phyloP scores from a whole-genome alignment of 2,113 vertebrate species.

The Synchiropus splendidus region DNA sequence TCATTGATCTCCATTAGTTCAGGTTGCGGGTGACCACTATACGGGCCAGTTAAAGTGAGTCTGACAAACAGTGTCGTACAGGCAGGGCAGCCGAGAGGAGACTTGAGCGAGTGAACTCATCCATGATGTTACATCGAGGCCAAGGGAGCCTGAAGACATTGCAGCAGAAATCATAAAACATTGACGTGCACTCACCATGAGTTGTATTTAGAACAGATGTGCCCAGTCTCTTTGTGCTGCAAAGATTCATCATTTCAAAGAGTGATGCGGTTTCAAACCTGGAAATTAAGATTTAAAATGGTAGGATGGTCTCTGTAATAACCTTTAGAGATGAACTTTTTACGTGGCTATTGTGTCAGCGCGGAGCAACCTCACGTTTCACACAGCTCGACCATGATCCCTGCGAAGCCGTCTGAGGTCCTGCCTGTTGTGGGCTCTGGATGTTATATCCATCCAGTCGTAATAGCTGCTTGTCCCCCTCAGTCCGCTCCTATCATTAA shows the following conservation, averaged over 20 bases:
- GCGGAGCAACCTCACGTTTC: conserved; percentile 8
- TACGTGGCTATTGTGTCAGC: conserved; percentile 7
- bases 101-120: conserved; percentile 22
- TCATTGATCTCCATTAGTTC: conserved; percentile 72
- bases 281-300: too few relatives aligned
- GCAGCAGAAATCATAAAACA: not conserved
- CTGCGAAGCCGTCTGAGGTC: not conserved
- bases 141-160: conserved; percentile 5
- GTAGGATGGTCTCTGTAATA: too few relatives aligned
- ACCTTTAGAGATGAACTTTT: conserved; percentile 13
- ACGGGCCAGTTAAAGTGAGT: conserved; percentile 54
- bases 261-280: too few relatives aligned
- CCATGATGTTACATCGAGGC: conserved; percentile 12
- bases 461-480: conserved; percentile 34
- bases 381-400: conserved; percentile 11
- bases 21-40: conserved; percentile 42
- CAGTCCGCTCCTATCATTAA: conserved; percentile 48
- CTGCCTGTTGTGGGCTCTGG: conserved; percentile 20
- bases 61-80: conserved; percentile 41
- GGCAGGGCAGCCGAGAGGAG: conserved; percentile 9
- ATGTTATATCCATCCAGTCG: conserved; percentile 24
- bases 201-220: too few relatives aligned
- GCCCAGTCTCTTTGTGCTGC: too few relatives aligned
- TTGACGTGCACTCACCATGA: not conserved
- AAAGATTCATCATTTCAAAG: too few relatives aligned